Evolutionary conservation across 2,888 invertebrate genomes (phyloP), one percentile per base, ranked within the genome.

Genomic region (Nesidiocoris tenuis): DNA sequence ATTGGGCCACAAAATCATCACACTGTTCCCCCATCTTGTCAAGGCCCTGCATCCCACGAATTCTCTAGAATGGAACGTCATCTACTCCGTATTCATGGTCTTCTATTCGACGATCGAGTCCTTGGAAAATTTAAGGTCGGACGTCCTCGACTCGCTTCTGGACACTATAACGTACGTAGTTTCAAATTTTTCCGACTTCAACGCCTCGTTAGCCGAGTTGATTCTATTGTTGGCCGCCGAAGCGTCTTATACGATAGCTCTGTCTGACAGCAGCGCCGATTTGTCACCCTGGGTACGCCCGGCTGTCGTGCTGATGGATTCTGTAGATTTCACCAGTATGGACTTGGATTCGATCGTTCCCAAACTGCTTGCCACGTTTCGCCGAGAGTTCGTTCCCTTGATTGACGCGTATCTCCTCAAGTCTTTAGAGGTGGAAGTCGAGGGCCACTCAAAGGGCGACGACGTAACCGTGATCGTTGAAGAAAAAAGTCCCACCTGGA

Each of bases 221-320:
- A 72, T 72, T 54, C 61, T 72, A n/a, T 54, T 72, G 9, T 24
- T 72, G 1, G n/a, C 61, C 19, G 17, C 61, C 5, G 72, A 72
- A 72, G 39, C 61, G 19, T 22, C 61, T 1, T 63, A 19, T 18
- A 17, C 18, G 7, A 22, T 54, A 2, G 25, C 65, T n/a, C 64
- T 23, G 0, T 64, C 24, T 1, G 39, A 17, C 2, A 17, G 12
- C 1, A 5, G 25, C 1, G 54, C 5, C 2, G 19, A 22, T 0
- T 17, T 54, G 1, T 55, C 67, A 9, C 5, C 54, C 12, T 72
- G 72, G 72, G 54, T 61, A 3, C 23, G 54, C n/a, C 16, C 39
- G 7, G 24, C 72, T 5, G 21, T 72, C 16, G 18, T 9, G 23
- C 17, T 72, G 1, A 16, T 61, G 21, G 55, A 63, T 17, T 24